These are phyloP conservation scores for Chaetoderma sp. DNA, from an alignment of 2,888 invertebrate genomes.

Conservation along the genomic window DNA sequence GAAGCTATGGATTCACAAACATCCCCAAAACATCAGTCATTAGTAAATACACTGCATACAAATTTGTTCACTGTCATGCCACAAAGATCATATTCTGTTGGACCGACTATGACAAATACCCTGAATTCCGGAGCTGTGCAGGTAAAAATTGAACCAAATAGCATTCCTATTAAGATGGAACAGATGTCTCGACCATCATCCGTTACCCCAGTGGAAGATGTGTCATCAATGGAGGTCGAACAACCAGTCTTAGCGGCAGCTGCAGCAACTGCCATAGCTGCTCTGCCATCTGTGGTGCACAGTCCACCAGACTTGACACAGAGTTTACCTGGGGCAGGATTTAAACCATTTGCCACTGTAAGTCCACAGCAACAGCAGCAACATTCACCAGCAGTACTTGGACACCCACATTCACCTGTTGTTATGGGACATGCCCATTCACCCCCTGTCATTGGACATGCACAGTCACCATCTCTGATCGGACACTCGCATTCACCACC, in stretches of 20 bases:
- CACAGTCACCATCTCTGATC: conserved; percentile 9
- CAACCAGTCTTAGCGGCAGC: conserved; percentile 37
- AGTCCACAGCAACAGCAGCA: conserved; percentile 14
- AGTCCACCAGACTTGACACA: conserved; percentile 3
- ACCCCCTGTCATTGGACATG: conserved; percentile 6
- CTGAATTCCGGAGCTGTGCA: background rate
- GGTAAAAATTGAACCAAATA: too few species aligned
- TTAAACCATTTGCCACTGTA: conserved; percentile 34
- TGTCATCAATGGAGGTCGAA: conserved; percentile 66
- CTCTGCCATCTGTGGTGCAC: conserved; percentile 14
- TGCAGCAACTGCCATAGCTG: conserved; percentile 28
- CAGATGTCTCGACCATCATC: conserved; percentile 63
- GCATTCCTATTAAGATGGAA: conserved; percentile 53
- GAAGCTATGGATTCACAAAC: conserved; percentile 57
- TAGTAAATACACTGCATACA: too few species aligned
- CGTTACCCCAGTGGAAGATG: conserved; percentile 42
- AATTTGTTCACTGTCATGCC: background rate
- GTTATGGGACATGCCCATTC: conserved; percentile 7
- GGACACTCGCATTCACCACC: too few species aligned
- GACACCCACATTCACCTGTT: conserved; percentile 21
- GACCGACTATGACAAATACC: too few species aligned
- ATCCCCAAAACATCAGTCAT: too few species aligned
- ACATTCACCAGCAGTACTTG: conserved; percentile 10
- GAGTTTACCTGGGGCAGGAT: background rate
- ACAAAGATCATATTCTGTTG: background rate